Evolutionary conservation across 2,888 invertebrate species (phyloP).

Genomic region (Hypercompe scribonia): DNA sequence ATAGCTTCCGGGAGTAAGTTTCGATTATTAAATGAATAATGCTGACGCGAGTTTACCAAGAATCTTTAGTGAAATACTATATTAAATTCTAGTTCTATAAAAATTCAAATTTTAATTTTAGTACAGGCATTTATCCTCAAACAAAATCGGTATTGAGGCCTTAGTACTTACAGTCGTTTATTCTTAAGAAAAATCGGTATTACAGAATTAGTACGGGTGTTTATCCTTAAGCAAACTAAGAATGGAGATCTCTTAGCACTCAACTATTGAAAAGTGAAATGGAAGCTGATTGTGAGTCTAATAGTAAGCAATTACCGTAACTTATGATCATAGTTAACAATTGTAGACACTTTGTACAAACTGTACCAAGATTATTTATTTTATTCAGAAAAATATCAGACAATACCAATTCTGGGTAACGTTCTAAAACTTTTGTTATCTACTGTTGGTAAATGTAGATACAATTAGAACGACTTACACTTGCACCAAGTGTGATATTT

Average conservation of each 20-base stretch:
- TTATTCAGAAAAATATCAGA: not conserved
- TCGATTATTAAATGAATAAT: not conserved
- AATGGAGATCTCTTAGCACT: not conserved
- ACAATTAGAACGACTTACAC: slow-evolving; percentile 23
- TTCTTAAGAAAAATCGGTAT: not conserved
- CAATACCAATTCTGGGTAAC: not conserved
- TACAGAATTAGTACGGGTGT: too few species aligned
- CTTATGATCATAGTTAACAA: not conserved
- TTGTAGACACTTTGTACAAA: not conserved
- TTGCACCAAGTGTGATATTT: slow-evolving; percentile 27
- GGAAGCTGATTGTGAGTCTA: not conserved
- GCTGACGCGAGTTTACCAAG: not conserved
- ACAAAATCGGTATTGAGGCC: not conserved
- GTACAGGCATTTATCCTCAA: not conserved
- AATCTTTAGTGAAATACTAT: not conserved
- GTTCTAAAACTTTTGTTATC: not conserved
- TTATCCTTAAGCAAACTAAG: too few species aligned
- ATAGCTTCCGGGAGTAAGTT: slow-evolving; percentile 7
- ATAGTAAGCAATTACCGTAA: not conserved
- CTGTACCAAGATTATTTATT: not conserved
- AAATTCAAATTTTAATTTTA: not conserved
- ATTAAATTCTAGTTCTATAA: not conserved
- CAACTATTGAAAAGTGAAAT: too few species aligned
- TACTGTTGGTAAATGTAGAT: not conserved
- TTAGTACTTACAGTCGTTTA: not conserved